Evolutionary conservation across 2,888 invertebrate genomes (phyloP), one percentile per base, ranked within the genome.

Genomic region (Sinotaia quadrata): DNA sequence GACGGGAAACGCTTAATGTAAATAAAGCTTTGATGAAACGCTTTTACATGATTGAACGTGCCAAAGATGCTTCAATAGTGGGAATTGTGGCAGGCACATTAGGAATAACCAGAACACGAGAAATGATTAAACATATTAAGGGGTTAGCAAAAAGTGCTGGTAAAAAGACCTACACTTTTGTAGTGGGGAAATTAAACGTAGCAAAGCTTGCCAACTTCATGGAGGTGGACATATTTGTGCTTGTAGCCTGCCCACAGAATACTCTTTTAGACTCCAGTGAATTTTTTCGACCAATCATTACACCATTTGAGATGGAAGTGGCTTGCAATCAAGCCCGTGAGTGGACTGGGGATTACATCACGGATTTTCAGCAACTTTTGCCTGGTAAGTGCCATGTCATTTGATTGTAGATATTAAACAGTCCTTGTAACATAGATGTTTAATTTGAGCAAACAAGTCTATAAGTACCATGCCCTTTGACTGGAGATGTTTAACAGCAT

Each of bases 131-230:
- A n/a, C 91, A 93, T 67, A 88, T 96, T 78, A 93, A 94, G 86
- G 87, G 90, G 62, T 89, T 96, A 62, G 92, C 95, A 47, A 92
- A 91, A 80, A 88, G 90, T 1, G 92, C 93, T 67, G 93, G 93
- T 0, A 97, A 96, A 85, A 96, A 95, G 86, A 93, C 93, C 75
- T 97, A 98, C 84, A 93, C 95, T 56, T 92, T 98, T 67, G 95
- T 94, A 31, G 95, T 98, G 65, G 98, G 98, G 5, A 96, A 97
- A 87, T 94, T 97, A 3, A 98, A 96, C 90, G 94, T 95, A 15
- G 93, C 95, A 0, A 99, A 99, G 88, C 89, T 99, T 72, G 96
- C 97, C 0, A 99, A 99, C 89, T 97, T 98, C 87, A 92, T 94
- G 67, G 95, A 95, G 68, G 86, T 98, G 75, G 97, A 98, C 84